Conservation (phyloP, 2,113 vertebrate species). For the Saguinus imperator region DNA sequence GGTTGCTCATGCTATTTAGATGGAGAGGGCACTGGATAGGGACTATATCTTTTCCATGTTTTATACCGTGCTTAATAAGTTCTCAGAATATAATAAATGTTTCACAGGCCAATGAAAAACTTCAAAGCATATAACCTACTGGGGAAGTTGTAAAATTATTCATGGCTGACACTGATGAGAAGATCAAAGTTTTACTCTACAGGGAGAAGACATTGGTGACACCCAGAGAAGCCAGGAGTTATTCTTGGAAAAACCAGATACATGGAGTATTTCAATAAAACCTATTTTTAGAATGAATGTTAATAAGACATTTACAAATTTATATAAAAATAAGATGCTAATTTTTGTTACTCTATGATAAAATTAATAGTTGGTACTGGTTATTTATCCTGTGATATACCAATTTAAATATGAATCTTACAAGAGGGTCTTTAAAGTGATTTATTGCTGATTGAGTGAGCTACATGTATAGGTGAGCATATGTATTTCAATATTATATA, state of each 20-base stretch:
- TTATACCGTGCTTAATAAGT: slow-evolving; percentile 72
- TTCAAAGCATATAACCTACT: slow-evolving; percentile 71
- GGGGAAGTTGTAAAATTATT: slow-evolving; percentile 74
- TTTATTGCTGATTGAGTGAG: neutral
- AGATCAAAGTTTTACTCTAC: slow-evolving; percentile 51
- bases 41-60: slow-evolving; percentile 69
- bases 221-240: slow-evolving; percentile 19
- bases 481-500: neutral
- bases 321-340: neutral
- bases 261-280: neutral
- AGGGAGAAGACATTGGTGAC: slow-evolving; percentile 50
- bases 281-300: neutral
- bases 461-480: neutral
- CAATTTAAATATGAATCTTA: slow-evolving; percentile 37
- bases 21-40: slow-evolving; percentile 63
- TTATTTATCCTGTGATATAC: neutral
- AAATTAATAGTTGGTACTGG: neutral
- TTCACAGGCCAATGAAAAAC: slow-evolving; percentile 76
- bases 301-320: slow-evolving; percentile 17
- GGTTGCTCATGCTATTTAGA: slow-evolving; percentile 76
- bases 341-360: neutral
- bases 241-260: slow-evolving; percentile 44
- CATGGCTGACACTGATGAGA: slow-evolving; percentile 67
- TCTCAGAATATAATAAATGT: slow-evolving; percentile 77
- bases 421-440: neutral